Evolutionary conservation across 2,797 vertebrate genomes (phyloP).

Genomic region (Karalla daura): DNA sequence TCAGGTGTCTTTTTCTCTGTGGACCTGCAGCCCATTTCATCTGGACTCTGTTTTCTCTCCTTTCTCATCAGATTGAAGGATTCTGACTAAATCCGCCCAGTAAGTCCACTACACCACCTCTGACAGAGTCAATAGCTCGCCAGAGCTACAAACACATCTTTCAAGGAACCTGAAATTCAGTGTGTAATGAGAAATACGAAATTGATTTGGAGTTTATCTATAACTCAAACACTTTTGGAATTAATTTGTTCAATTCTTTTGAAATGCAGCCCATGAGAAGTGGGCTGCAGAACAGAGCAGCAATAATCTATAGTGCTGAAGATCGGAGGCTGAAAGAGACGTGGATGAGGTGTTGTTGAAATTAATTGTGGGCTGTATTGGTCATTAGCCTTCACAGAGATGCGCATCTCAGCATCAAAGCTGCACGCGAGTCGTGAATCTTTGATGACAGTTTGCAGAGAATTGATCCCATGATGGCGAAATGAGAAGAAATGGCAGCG

Average conservation of each 20-base stretch:
- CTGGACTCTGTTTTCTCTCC: not conserved
- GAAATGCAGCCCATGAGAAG: not conserved
- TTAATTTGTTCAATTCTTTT: constrained; percentile 10
- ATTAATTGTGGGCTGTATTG: not conserved
- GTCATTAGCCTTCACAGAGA: constrained; percentile 4
- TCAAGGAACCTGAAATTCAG: not conserved
- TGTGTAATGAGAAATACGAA: not conserved
- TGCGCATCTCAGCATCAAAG: constrained; percentile 21
- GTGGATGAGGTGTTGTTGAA: constrained; percentile 8
- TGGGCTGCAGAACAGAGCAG: constrained; percentile 13
- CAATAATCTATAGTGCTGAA: not conserved
- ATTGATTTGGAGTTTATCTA: not conserved
- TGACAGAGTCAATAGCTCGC: not conserved
- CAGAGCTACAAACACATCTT: not conserved
- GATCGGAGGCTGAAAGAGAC: constrained; percentile 5
- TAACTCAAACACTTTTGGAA: not conserved
- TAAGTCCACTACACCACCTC: not conserved
- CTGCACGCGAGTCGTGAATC: constrained; percentile 25
- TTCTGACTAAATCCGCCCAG: not conserved
- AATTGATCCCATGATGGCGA: constrained; percentile 23
- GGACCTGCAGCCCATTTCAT: not conserved
- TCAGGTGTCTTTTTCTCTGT: too few relatives aligned
- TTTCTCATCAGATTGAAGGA: not conserved
- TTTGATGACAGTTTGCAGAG: constrained; percentile 29
- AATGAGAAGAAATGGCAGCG: not conserved